phyloP scores from a whole-genome alignment of 1,140 invertebrate species.

The Drosophila triauraria region DNA sequence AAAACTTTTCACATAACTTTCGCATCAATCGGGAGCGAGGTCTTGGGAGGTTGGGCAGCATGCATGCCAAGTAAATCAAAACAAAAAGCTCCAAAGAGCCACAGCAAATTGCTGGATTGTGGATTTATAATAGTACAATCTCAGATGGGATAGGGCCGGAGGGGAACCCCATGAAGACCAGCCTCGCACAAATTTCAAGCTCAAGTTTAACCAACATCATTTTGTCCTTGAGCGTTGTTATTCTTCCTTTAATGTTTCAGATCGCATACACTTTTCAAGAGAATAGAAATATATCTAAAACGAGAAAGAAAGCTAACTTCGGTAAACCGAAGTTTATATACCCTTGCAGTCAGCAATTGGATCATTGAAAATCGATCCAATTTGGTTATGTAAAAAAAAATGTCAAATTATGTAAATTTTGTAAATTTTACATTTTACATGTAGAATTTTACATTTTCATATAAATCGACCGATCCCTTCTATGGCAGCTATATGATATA shows the following conservation, averaged over 20 bases:
- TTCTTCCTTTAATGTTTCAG: neutral
- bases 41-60: slow-evolving; percentile 11
- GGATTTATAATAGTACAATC: slow-evolving; percentile 53
- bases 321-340: no score
- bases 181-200: slow-evolving; percentile 53
- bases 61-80: slow-evolving; percentile 66
- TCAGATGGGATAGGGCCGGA: neutral
- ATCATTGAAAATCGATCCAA: no score
- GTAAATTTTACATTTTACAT: no score
- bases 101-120: slow-evolving; percentile 53
- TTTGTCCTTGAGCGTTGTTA: slow-evolving; percentile 38
- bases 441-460: no score
- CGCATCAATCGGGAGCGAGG: slow-evolving; percentile 58
- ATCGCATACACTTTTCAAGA: neutral
- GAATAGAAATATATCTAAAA: no score
- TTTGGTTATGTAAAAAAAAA: no score
- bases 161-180: slow-evolving; percentile 6
- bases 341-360: no score
- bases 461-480: no score
- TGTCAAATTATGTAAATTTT: no score
- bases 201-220: slow-evolving; percentile 58
- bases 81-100: slow-evolving; percentile 43
- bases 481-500: no score
- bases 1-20: slow-evolving; percentile 83
- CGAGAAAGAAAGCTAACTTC: no score